A percentile compares a stretch with the other conserved stretches of the same genome.
Conservation (phyloP, 2,888 invertebrate species). For the Patella depressa region DNA sequence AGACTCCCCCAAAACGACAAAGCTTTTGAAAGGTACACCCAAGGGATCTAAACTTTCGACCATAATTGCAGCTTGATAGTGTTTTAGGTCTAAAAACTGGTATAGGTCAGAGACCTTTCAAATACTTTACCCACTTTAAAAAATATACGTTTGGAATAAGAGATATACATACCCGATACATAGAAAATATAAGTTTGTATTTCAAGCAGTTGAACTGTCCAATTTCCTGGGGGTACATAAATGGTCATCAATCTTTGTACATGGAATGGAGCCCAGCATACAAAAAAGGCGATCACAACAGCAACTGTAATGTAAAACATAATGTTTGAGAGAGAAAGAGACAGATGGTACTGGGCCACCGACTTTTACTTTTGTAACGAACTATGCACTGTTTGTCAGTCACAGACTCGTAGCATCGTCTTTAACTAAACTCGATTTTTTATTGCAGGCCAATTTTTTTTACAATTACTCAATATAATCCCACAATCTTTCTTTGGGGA, state of each 20-base stretch:
- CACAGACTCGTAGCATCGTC: not conserved
- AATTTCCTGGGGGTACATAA: conserved; percentile 58
- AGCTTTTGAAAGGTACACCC: too few relatives aligned
- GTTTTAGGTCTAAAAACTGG: too few relatives aligned
- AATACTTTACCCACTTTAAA: too few relatives aligned
- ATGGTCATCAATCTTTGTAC: conserved; percentile 86
- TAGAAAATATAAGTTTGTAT: conserved; percentile 67
- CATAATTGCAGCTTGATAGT: too few relatives aligned
- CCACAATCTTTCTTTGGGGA: too few relatives aligned
- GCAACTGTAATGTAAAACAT: conserved; percentile 78
- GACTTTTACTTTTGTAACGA: not conserved
- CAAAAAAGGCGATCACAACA: conserved; percentile 92
- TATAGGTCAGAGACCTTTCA: too few relatives aligned
- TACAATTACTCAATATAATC: too few relatives aligned
- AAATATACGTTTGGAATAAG: too few relatives aligned
- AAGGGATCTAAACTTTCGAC: too few relatives aligned
- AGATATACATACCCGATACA: conserved; percentile 60
- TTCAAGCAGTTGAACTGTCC: conserved; percentile 60
- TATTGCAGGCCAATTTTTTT: not conserved
- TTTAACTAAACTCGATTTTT: not conserved
- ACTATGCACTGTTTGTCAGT: not conserved
- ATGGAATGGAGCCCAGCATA: conserved; percentile 93
- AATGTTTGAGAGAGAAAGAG: not conserved
- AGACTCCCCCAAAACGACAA: too few relatives aligned
- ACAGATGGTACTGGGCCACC: not conserved